These are phyloP conservation scores for Nebria brevicollis DNA, from an alignment of 2,888 invertebrate genomes.

Conservation along the genomic window DNA sequence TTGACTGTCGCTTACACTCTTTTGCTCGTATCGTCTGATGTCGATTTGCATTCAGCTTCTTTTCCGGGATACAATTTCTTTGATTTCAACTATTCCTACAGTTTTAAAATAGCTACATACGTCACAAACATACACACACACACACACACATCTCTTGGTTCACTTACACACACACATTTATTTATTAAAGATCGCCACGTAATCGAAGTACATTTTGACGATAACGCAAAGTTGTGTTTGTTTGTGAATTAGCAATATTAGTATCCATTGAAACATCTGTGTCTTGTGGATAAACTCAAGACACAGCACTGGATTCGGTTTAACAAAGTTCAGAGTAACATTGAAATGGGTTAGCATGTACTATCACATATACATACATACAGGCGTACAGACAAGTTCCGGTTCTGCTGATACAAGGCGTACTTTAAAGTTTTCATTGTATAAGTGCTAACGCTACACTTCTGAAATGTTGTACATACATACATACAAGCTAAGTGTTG, in stretches of 20 bases:
- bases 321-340: background rate
- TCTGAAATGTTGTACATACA: background rate
- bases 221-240: background rate
- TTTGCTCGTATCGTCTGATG: conserved; percentile 16
- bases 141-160: background rate
- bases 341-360: too few relatives aligned
- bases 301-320: background rate
- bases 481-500: background rate
- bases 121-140: background rate
- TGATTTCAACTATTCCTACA: too few relatives aligned
- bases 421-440: background rate
- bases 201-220: too few relatives aligned
- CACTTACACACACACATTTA: background rate
- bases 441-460: background rate
- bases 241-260: background rate
- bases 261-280: background rate
- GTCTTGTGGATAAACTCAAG: background rate
- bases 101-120: too few relatives aligned
- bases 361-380: background rate
- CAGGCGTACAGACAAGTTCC: background rate
- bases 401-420: background rate
- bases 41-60: conserved; percentile 24
- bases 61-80: background rate
- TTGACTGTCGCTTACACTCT: conserved; percentile 40
- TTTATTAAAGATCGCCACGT: too few relatives aligned